These are phyloP conservation scores for Monopterus albus DNA, from an alignment of 2,113 vertebrate species.

Conservation along the genomic window DNA sequence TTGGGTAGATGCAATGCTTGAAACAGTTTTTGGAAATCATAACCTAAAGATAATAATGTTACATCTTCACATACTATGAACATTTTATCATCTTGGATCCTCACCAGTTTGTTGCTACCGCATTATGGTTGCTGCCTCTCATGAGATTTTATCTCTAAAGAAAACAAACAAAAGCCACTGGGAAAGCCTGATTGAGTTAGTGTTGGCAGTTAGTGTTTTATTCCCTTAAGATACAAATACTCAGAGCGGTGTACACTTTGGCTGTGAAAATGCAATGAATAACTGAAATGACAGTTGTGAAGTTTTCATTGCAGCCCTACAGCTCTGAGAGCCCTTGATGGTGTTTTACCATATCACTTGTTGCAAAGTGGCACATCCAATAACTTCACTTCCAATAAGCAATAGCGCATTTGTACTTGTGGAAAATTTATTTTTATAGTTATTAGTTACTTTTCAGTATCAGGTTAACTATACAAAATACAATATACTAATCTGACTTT, in stretches of 20 bases:
- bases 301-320: conserved; percentile 52
- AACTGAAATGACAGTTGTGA: conserved; percentile 60
- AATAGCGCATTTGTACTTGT: conserved; percentile 31
- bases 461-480: too few relatives aligned
- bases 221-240: conserved; percentile 27
- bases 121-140: conserved; percentile 10
- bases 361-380: conserved; percentile 53
- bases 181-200: conserved; percentile 7
- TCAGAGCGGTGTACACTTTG: conserved; percentile 27
- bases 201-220: conserved; percentile 1
- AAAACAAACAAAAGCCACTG: conserved; percentile 35
- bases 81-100: conserved; percentile 5
- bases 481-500: too few relatives aligned
- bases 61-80: background rate
- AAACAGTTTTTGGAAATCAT: background rate
- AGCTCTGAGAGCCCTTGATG: conserved; percentile 53
- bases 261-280: conserved; percentile 50
- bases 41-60: background rate
- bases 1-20: background rate
- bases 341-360: conserved; percentile 45
- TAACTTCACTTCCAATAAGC: conserved; percentile 41
- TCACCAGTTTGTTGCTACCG: conserved; percentile 8
- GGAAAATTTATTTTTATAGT: conserved; percentile 61
- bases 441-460: too few relatives aligned
- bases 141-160: conserved; percentile 23